Conservation (phyloP, 2,797 vertebrate genomes). For the Pseudochromis fuscus region DNA sequence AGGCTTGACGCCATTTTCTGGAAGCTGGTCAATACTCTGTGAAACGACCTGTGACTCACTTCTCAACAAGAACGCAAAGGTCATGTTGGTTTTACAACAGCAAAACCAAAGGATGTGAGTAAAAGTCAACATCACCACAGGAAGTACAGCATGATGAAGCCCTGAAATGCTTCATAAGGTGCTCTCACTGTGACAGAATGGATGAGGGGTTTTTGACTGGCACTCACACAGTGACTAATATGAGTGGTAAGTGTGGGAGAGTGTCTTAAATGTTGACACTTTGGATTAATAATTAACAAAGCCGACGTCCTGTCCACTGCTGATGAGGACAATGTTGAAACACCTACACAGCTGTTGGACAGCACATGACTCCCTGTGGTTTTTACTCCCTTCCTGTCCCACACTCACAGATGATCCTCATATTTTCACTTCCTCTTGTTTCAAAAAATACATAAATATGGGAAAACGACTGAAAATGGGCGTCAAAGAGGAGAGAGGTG, state of each 20-base stretch:
- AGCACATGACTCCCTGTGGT: constrained; percentile 7
- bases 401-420: background rate
- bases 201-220: background rate
- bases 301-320: constrained; percentile 12
- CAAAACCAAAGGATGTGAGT: background rate
- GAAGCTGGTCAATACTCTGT: background rate
- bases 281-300: constrained; percentile 46
- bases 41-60: background rate
- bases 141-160: background rate
- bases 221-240: constrained; percentile 13
- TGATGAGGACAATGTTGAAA: background rate
- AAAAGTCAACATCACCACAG: background rate
- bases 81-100: background rate
- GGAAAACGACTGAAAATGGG: background rate
- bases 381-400: background rate
- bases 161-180: background rate
- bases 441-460: background rate
- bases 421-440: constrained; percentile 4
- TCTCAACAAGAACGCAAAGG: background rate
- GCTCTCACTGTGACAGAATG: background rate
- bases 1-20: background rate
- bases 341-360: background rate
- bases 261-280: background rate
- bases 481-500: background rate
- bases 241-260: background rate